phyloP scores from a whole-genome alignment of 1,140 invertebrate species.

The Diorhabda carinulata region DNA sequence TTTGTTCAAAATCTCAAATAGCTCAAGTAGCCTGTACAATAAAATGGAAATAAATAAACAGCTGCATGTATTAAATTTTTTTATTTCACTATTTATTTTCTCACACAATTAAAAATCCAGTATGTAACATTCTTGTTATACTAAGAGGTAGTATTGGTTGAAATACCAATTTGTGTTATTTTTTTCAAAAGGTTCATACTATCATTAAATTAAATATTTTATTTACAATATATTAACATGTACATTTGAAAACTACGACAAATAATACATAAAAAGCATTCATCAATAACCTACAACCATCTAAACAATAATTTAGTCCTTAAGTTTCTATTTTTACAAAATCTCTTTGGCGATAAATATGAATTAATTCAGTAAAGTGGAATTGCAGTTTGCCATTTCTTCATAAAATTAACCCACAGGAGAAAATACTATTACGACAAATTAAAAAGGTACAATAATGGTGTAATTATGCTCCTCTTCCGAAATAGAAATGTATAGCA shows the following conservation, averaged over 20 bases:
- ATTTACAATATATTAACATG: slow-evolving; percentile 6
- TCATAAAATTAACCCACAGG: too few relatives aligned
- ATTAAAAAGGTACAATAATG: too few relatives aligned
- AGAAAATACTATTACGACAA: too few relatives aligned
- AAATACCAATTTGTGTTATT: too few relatives aligned
- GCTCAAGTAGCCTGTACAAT: too few relatives aligned
- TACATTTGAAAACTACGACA: background rate
- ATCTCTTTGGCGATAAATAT: slow-evolving; percentile 2
- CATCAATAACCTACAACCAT: background rate
- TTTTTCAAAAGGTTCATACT: background rate
- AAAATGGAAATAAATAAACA: too few relatives aligned
- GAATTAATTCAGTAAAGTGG: background rate
- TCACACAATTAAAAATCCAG: background rate
- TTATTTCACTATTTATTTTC: slow-evolving; percentile 1
- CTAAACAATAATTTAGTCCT: background rate
- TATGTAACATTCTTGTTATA: background rate
- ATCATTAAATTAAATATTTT: slow-evolving; percentile 5
- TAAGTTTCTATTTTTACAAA: background rate
- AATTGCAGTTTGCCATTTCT: background rate
- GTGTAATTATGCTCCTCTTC: too few relatives aligned
- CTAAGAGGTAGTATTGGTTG: background rate
- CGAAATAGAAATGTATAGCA: too few relatives aligned
- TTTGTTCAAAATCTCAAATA: too few relatives aligned
- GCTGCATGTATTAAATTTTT: background rate
- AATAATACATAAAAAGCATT: slow-evolving; percentile 1